Percentiles rank a stretch among this genome's conserved stretches.
Conservation (phyloP, 2,888 invertebrate genomes). For the Mamestra brassicae region DNA sequence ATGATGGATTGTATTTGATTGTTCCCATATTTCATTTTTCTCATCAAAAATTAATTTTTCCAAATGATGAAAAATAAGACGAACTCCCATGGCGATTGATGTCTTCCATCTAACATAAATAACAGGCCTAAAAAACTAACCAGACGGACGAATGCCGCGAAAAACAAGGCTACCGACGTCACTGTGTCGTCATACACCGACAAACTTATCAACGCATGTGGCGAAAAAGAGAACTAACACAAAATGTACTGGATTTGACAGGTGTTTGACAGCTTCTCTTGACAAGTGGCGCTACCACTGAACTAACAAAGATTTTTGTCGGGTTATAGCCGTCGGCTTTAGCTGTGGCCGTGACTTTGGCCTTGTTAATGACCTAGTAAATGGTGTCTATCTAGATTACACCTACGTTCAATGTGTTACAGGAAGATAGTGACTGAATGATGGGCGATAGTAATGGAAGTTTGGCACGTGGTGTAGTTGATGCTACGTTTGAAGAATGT, state of each 20-base stretch:
- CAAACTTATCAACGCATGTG: not conserved
- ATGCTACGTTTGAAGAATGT: constrained; percentile 5
- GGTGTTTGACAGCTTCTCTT: constrained; percentile 25
- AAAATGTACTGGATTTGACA: constrained; percentile 16
- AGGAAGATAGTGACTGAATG: constrained; percentile 42
- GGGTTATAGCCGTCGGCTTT: not conserved
- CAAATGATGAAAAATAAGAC: not conserved
- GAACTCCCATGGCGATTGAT: not conserved
- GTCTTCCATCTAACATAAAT: not conserved
- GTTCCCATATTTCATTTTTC: not conserved
- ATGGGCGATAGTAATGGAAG: constrained; percentile 14
- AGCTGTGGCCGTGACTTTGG: constrained; percentile 62
- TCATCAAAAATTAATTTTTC: not conserved
- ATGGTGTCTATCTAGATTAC: constrained; percentile 21
- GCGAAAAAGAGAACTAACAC: constrained; percentile 23
- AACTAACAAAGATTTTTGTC: not conserved
- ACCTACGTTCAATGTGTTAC: constrained; percentile 10
- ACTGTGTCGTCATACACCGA: constrained; percentile 24
- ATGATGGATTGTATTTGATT: not conserved
- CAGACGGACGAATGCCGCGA: constrained; percentile 24
- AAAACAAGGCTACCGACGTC: constrained; percentile 37
- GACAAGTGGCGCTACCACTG: constrained; percentile 30
- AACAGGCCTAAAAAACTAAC: not conserved
- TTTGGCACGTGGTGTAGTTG: constrained; percentile 14
- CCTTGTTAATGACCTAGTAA: constrained; percentile 63